Evolutionary conservation across 1,140 invertebrate genomes (phyloP), one percentile per base, ranked within the genome.

Genomic region (Rhopalosiphum maidis): DNA sequence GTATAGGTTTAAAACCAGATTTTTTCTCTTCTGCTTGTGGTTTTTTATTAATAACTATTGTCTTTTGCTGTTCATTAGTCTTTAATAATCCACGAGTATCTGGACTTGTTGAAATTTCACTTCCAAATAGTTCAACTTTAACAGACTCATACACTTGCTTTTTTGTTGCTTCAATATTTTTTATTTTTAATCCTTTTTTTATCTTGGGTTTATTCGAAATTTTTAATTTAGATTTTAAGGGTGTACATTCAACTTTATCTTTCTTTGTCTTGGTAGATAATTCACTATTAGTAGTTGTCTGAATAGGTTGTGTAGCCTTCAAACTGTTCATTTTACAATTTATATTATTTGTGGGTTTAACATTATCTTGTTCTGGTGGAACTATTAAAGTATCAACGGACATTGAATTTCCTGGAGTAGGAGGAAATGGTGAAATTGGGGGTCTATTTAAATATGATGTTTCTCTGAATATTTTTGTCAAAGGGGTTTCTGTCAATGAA

Each of bases 41-140:
- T 85, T 85, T 93, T 85, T 85, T 93, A 51, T 93, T 93, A 23
- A 85, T 85, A 85, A 93, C n/a, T 86, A 93, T 51, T 55, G 46
- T 1, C 51, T 93, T 93, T 3, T 2, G 46, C 3, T 51, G n/a
- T 54, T 54, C 30, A 41, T 55, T 54, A 25, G 37, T 60, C 6
- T 54, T 85, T 83, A 43, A 77, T 54, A 92, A 41, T 54, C 85
- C 91, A 54, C 54, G 2, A 15, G 43, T 51, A 21, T 82, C 55
- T 83, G 82, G 85, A 93, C 91, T 93, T 85, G 77, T 8, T 30
- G 82, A 51, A 30, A 93, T 54, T 55, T 93, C 91, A 85, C 91
- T 93, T 41, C 91, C 91, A 93, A 93, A 93, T 54, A 93, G 85
- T 37, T 91, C 90, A 91, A 51, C 43, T 91, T 91, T 91, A 35